These are phyloP conservation scores for Empis livida DNA, from an alignment of 2,888 invertebrate genomes.

Conservation along the genomic window DNA sequence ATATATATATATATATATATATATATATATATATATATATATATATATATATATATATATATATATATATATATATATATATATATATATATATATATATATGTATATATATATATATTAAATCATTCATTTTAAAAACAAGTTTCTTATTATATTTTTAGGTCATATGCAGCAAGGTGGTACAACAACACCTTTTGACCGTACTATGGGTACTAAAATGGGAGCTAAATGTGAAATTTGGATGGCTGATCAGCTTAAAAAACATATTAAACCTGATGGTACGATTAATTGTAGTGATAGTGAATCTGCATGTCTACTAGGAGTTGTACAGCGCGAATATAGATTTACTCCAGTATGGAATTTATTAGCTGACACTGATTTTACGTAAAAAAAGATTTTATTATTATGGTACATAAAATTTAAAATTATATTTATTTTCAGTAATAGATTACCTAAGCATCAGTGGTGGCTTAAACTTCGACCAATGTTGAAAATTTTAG, in stretches of 20 bases:
- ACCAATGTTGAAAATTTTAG: constrained; percentile 74
- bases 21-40: too few species aligned
- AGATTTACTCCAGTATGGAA: constrained; percentile 61
- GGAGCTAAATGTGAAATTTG: constrained; percentile 82
- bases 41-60: too few species aligned
- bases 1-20: too few species aligned
- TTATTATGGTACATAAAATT: not conserved
- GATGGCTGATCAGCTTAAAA: constrained; percentile 53
- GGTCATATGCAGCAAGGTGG: constrained; percentile 96
- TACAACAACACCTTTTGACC: constrained; percentile 86
- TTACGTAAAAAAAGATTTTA: constrained; percentile 43
- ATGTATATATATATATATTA: not conserved
- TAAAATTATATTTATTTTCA: not conserved
- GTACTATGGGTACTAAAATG: constrained; percentile 93
- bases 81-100: constrained; percentile 1
- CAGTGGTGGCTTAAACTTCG: constrained; percentile 91
- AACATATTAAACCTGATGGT: constrained; percentile 37
- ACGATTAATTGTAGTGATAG: constrained; percentile 43
- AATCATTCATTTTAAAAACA: not conserved
- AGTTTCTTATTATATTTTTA: not conserved
- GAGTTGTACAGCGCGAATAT: constrained; percentile 64
- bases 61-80: too few species aligned
- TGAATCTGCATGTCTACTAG: constrained; percentile 61
- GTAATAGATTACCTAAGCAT: constrained; percentile 56
- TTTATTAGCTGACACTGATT: constrained; percentile 61